These are phyloP conservation scores for Frankliniella intonsa DNA, from an alignment of 2,888 invertebrate species.

Conservation along the genomic window DNA sequence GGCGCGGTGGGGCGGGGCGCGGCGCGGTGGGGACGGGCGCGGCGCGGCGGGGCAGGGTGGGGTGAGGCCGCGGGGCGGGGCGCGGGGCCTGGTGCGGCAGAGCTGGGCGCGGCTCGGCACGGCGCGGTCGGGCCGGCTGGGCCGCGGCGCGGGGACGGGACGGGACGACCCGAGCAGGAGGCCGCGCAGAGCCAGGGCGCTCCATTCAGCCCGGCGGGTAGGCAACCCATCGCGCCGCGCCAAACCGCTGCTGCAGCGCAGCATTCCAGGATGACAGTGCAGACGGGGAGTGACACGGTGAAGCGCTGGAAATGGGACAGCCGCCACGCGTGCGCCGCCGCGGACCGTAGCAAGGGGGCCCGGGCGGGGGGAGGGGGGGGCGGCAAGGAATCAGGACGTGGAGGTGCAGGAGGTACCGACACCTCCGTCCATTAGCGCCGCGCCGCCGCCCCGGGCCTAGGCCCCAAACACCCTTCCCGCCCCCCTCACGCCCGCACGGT, in stretches of 20 bases:
- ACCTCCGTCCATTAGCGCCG: too few relatives aligned
- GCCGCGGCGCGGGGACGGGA: neutral
- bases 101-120: neutral
- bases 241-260: neutral
- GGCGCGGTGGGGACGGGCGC: neutral
- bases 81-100: neutral
- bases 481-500: too few relatives aligned
- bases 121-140: neutral
- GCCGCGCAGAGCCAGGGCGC: neutral
- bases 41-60: neutral
- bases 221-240: neutral
- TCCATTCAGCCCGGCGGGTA: neutral
- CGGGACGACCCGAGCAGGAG: neutral
- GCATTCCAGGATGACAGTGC: too few relatives aligned
- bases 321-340: too few relatives aligned
- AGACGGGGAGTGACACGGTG: too few relatives aligned
- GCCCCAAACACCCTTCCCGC: too few relatives aligned
- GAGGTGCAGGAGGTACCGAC: too few relatives aligned
- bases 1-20: neutral
- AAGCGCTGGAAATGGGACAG: too few relatives aligned
- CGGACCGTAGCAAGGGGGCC: too few relatives aligned
- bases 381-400: too few relatives aligned
- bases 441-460: too few relatives aligned
- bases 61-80: neutral
- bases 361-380: too few relatives aligned